Base-by-base conservation (phyloP, 2,113 vertebrate genomes). In the Eubucco bourcierii region DNA sequence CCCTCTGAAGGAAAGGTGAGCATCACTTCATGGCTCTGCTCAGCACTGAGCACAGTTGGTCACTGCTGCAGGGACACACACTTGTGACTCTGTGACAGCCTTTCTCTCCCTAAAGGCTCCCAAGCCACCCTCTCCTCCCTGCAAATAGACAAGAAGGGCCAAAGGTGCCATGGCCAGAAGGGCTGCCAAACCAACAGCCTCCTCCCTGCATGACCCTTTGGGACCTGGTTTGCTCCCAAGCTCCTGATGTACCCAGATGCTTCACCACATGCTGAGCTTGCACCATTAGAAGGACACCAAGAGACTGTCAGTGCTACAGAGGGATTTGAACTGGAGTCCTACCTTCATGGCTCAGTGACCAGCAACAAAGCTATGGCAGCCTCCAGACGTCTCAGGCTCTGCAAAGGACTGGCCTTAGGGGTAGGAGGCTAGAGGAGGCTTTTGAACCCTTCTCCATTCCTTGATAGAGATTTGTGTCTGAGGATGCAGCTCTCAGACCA, bases 281-380 rank as follows among this genome's bases (percentile, higher is more conserved):
- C 7, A 4, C 15, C 59, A 0, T 4, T 7, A 7, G 7, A 29
- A 47, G 29, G 46, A 17, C 58, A 21, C 58, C 0, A 1, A 6
- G 4, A 6, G 2, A 4, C 6, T 12, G 50, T 8, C 31, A 19
- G 19, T 13, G 16, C 27, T 20, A 8, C 18, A 28, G 46, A 56
- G 66, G 20, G 15, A 10, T 33, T 9, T 28, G 23, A 61, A 11
- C 34, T 7, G 15, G 5, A 74, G 31, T 4, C 28, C 27, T 8
- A 3, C 8, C 58, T 21, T 58, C 80, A 6, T 25, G 7, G 2
- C 14, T 23, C 37, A 28, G 1, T 1, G 12, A 25, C 10, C 20
- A 25, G 21, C 47, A 47, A 17, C 41, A 39, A 34, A 50, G 9
- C 27, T 2, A 5, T 1, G 12, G 29, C 52, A 63, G 23, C 59